Percentiles rank a stretch among this genome's conserved stretches.
Conservation (phyloP, 2,113 vertebrate species). For the Crotophaga sulcirostris region DNA sequence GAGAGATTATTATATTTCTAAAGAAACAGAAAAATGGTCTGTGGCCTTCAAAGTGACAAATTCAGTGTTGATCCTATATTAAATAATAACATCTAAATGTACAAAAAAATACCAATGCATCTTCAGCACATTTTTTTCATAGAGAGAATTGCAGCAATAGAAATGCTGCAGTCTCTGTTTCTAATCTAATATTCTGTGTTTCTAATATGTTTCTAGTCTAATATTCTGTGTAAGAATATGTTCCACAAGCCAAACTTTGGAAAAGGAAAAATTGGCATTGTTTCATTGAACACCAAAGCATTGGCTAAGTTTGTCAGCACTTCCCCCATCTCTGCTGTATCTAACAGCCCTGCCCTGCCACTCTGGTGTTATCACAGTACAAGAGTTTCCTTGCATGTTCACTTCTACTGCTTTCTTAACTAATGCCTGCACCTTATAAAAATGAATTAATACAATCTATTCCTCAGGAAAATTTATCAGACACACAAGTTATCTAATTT, state of each 20-base stretch:
- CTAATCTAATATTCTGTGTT: background rate
- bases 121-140: background rate
- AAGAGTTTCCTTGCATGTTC: background rate
- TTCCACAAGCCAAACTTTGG: background rate
- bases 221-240: background rate
- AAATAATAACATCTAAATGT: slow-evolving; percentile 25
- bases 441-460: background rate
- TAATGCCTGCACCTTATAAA: background rate
- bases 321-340: background rate
- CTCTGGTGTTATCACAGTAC: rapidly evolving
- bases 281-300: background rate
- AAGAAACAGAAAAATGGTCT: slow-evolving; percentile 28
- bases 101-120: background rate
- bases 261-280: background rate
- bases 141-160: background rate
- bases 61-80: background rate
- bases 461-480: background rate
- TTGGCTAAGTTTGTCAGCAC: background rate
- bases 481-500: background rate
- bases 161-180: background rate
- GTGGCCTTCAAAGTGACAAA: slow-evolving; percentile 15
- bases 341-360: background rate
- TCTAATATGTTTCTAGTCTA: background rate
- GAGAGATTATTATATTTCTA: slow-evolving; percentile 45
- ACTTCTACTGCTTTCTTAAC: background rate